A percentile compares a stretch with the other conserved stretches of the same genome.
These are phyloP conservation scores for Papilio glaucus DNA, from an alignment of 1,140 invertebrate genomes.

Conservation along the genomic window DNA sequence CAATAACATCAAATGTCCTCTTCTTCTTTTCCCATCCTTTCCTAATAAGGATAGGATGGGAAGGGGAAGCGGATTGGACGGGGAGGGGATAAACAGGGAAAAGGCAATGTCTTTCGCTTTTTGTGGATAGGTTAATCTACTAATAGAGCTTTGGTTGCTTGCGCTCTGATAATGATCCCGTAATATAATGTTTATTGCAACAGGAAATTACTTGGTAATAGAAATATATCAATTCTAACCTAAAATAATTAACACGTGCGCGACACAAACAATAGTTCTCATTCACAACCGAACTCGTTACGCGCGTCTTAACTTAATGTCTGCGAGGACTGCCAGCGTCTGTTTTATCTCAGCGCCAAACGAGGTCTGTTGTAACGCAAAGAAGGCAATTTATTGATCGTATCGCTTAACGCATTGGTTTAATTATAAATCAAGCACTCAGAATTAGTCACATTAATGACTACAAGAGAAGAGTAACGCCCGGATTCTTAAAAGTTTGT, in stretches of 20 bases:
- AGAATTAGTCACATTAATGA: not conserved
- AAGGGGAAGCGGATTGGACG: no score
- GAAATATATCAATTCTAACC: not conserved
- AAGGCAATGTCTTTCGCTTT: no score
- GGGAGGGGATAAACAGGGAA: no score
- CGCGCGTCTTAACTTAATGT: not conserved
- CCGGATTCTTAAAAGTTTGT: not conserved
- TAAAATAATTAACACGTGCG: constrained; percentile 22
- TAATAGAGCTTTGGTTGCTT: no score
- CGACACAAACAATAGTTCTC: not conserved
- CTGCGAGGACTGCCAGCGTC: not conserved
- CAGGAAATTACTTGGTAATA: not conserved
- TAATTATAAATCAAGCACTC: constrained; percentile 25
- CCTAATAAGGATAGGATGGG: no score
- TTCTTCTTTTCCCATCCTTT: no score
- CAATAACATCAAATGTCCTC: no score
- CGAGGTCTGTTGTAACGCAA: not conserved
- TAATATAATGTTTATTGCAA: not conserved
- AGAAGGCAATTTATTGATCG: constrained; percentile 21
- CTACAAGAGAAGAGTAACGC: constrained; percentile 36
- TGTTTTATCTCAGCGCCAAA: constrained; percentile 25
- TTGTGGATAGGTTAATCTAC: no score
- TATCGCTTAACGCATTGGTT: not conserved
- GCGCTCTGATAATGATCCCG: no score
- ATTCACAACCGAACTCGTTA: not conserved